Base-by-base conservation (phyloP, 2,888 invertebrate genomes). In the Crematogaster levior region DNA sequence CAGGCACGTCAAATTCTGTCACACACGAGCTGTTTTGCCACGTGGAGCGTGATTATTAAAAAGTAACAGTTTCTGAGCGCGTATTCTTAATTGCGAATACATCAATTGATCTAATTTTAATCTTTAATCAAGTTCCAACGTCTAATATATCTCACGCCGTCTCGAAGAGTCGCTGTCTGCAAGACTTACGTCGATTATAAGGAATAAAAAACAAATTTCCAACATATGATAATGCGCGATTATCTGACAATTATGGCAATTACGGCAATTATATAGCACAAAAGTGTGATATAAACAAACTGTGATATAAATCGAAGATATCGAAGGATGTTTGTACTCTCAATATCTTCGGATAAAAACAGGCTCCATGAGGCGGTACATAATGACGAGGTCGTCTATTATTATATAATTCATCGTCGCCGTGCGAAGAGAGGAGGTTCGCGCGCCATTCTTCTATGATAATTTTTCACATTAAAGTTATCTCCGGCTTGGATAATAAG, bases 361-460 rank as follows among this genome's bases (percentile, higher is more conserved):
- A 72, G 30, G 30, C 43, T 43, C 21, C 65, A 27, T 65, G 21
- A 63, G 46, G 60, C 80, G 53, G 15, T 74, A 60, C n/a, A 68
- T 37, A 72, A 70, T 73, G 80, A 74, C 80, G 60, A 70, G 73
- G 72, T 73, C 80, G 74, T 73, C 82, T 86, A 88, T 87, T 87
- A 87, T 88, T 84, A 77, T 77, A 77, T 70, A 77, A 77, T 77
- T 77, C 77, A 77, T 30, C 68, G 56, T 68, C 40, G 27, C 40
- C 40, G 40, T 18, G 65, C 51, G 37, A n/a, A n/a, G 48, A 24
- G 48, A 43, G 48, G 18, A 68, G 68, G 51, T 21, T 27, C 53
- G 77, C 56, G 77, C 43, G 70, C 77, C 56, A 68, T 77, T 68
- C 77, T 77, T 77, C 77, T 77, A 77, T 77, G 77, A 77, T 77